phyloP scores from a whole-genome alignment of 1,140 invertebrate species.

The Paraescarpia echinospica region DNA sequence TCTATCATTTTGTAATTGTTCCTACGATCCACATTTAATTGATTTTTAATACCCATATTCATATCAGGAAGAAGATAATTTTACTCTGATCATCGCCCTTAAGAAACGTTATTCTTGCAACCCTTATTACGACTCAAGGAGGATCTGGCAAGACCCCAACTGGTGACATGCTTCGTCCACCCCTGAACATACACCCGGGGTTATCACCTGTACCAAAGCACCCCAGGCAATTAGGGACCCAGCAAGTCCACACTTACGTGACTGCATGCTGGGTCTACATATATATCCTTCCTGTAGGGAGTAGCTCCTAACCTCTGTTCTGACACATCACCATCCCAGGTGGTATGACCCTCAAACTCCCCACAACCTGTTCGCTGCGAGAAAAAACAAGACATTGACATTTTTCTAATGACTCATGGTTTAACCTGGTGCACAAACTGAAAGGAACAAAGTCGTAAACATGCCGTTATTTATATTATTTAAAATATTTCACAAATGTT shows the following conservation, averaged over 20 bases:
- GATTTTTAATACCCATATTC: too few species aligned
- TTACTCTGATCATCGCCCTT: too few species aligned
- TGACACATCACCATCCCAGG: background rate
- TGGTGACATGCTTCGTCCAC: background rate
- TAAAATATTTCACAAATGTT: too few species aligned
- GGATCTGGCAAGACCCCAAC: too few species aligned
- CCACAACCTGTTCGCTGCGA: background rate
- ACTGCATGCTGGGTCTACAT: background rate
- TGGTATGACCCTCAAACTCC: slow-evolving; percentile 3
- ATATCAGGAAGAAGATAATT: too few species aligned
- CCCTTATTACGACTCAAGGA: too few species aligned
- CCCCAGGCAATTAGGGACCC: background rate
- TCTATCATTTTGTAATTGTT: background rate
- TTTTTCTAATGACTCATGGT: background rate
- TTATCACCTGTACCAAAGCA: background rate
- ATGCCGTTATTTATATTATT: background rate
- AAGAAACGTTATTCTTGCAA: too few species aligned
- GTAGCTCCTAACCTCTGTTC: background rate
- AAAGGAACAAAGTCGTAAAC: background rate
- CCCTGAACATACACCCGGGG: background rate
- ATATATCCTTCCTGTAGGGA: background rate
- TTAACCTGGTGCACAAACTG: background rate
- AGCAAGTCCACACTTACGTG: background rate
- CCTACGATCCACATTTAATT: background rate
- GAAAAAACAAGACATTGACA: background rate